Percentiles rank a stretch among this genome's conserved stretches.
Conservation (phyloP, 2,888 invertebrate species). For the Mesorhabditis sp. region DNA sequence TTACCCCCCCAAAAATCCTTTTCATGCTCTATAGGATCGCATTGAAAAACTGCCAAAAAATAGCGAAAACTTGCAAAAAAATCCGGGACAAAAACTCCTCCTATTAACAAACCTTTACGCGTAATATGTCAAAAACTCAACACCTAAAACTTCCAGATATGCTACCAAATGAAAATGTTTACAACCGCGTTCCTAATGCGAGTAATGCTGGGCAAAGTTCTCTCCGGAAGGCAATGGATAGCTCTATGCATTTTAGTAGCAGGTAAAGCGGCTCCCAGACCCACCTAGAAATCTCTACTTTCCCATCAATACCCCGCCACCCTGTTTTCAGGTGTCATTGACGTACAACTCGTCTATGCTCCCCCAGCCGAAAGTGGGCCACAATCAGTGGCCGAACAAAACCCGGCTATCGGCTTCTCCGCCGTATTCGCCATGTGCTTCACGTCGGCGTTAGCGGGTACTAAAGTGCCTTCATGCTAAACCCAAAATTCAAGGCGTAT, state of each 20-base stretch:
- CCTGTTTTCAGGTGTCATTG: constrained; percentile 28
- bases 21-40: too few species aligned
- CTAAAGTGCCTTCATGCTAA: not conserved
- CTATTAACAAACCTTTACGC: too few species aligned
- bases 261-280: constrained; percentile 53
- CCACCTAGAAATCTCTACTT: not conserved
- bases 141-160: constrained; percentile 58
- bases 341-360: constrained; percentile 49
- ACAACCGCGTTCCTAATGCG: constrained; percentile 63
- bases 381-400: constrained; percentile 26
- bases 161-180: constrained; percentile 64
- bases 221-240: constrained; percentile 61
- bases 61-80: too few species aligned
- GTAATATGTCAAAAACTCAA: too few species aligned
- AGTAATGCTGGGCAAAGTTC: constrained; percentile 59
- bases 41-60: too few species aligned
- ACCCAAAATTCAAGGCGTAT: constrained; percentile 70
- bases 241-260: constrained; percentile 60
- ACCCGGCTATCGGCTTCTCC: constrained; percentile 45
- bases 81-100: too few species aligned
- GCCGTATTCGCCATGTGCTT: constrained; percentile 55
- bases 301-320: constrained; percentile 9
- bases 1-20: too few species aligned
- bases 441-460: constrained; percentile 56
- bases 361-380: constrained; percentile 35